Conservation (phyloP, 2,113 vertebrate genomes). For the Ploceus nigricollis region DNA sequence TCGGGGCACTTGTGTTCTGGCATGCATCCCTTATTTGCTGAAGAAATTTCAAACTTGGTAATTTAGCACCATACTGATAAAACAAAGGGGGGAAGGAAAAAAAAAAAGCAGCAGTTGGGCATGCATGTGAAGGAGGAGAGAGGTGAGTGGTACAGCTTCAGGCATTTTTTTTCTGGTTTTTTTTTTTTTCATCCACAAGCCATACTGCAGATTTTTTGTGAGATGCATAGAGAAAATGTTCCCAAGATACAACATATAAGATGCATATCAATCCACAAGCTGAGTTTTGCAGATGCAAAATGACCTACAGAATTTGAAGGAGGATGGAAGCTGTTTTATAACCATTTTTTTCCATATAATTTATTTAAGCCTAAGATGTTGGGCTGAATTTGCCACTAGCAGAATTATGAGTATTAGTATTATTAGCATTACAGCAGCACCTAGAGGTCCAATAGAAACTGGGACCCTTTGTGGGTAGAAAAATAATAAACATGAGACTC, state of each 20-base stretch:
- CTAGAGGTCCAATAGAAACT: neutral
- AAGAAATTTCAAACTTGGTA: conserved; percentile 59
- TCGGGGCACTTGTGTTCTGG: conserved; percentile 49
- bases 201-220: conserved; percentile 10
- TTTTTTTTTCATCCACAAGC: conserved; percentile 30
- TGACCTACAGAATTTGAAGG: conserved; percentile 10
- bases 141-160: neutral
- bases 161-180: neutral
- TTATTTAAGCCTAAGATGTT: conserved; percentile 23
- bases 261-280: conserved; percentile 15
- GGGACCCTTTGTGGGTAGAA: neutral
- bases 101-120: neutral
- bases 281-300: conserved; percentile 32
- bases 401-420: neutral
- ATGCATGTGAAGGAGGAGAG: neutral
- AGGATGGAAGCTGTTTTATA: neutral
- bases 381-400: conserved; percentile 1
- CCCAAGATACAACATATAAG: neutral
- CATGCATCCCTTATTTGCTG: conserved; percentile 58
- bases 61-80: conserved; percentile 43
- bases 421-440: conserved; percentile 24
- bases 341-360: neutral
- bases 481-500: neutral
- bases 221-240: conserved; percentile 43
- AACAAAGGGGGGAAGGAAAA: neutral